phyloP scores from a whole-genome alignment of 1,140 invertebrate genomes.

The Meloidogyne exigua region DNA sequence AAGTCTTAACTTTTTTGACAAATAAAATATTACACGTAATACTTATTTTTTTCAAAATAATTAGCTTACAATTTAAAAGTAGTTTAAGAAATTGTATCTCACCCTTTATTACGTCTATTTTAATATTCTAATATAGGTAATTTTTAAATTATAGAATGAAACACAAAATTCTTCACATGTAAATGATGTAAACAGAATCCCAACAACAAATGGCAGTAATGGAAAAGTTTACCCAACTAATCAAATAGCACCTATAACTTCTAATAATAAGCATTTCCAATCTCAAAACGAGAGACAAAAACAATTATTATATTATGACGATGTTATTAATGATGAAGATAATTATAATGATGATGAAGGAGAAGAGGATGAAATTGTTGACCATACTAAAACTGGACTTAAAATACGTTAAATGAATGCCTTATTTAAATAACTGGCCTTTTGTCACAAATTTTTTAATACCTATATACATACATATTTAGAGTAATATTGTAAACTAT shows the following conservation, averaged over 20 bases:
- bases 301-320: neutral
- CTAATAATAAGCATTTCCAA: neutral
- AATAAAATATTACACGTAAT: too few relatives aligned
- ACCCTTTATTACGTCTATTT: too few relatives aligned
- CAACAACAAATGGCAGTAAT: constrained; percentile 4
- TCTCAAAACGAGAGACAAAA: neutral
- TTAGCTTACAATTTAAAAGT: too few relatives aligned
- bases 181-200: neutral
- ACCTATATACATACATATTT: too few relatives aligned
- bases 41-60: too few relatives aligned
- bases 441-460: constrained; percentile 1
- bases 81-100: too few relatives aligned
- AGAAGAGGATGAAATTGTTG: constrained; percentile 28
- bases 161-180: neutral
- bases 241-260: neutral
- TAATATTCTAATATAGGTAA: too few relatives aligned
- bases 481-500: too few relatives aligned
- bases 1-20: too few relatives aligned
- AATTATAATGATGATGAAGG: constrained; percentile 6
- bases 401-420: constrained; percentile 16
- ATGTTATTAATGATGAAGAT: constrained; percentile 10
- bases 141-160: neutral
- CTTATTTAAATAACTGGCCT: neutral
- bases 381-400: constrained; percentile 18
- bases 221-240: constrained; percentile 12